Percentiles rank a stretch among this genome's conserved stretches.
Evolutionary conservation across 2,113 vertebrate species (phyloP).

Genomic region (Odontesthes bonariensis): DNA sequence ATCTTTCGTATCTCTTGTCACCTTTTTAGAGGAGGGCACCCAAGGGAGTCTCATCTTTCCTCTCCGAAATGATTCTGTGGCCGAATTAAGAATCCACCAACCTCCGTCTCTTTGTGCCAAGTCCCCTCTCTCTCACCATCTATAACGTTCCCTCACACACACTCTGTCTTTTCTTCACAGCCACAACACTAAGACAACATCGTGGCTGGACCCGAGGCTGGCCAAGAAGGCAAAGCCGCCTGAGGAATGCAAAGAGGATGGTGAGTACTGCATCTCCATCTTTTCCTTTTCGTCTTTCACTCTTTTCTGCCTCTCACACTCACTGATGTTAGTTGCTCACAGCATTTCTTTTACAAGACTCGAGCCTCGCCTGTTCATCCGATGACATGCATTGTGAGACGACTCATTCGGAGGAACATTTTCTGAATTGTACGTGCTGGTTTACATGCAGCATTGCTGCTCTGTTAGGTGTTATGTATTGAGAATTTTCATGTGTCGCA

Average conservation of each 20-base stretch:
- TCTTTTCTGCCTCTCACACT: background rate
- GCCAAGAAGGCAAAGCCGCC: constrained; percentile 99
- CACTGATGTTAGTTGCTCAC: constrained; percentile 6
- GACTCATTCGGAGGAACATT: constrained; percentile 1
- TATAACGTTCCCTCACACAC: constrained; percentile 70
- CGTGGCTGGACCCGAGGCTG: constrained; percentile 99
- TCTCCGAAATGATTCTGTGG: constrained; percentile 55
- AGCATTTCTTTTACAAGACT: constrained; percentile 22
- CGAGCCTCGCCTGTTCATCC: constrained; percentile 29
- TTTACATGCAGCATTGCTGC: background rate
- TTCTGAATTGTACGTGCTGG: background rate
- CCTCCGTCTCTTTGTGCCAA: constrained; percentile 65
- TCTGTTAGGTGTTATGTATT: background rate
- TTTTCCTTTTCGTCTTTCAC: constrained; percentile 1
- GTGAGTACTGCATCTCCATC: constrained; percentile 81
- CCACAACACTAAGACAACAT: constrained; percentile 99
- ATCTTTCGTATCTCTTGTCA: constrained; percentile 54
- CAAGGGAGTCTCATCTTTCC: constrained; percentile 57
- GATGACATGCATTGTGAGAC: background rate
- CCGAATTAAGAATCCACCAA: constrained; percentile 74
- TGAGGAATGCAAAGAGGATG: constrained; percentile 99
- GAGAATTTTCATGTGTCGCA: constrained; percentile 12
- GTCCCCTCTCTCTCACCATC: constrained; percentile 59
- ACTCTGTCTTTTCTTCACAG: constrained; percentile 85
- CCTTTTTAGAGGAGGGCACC: constrained; percentile 39